Evolutionary conservation across 2,797 vertebrate species (phyloP).

Genomic region (Hypotaenidia philippensis): DNA sequence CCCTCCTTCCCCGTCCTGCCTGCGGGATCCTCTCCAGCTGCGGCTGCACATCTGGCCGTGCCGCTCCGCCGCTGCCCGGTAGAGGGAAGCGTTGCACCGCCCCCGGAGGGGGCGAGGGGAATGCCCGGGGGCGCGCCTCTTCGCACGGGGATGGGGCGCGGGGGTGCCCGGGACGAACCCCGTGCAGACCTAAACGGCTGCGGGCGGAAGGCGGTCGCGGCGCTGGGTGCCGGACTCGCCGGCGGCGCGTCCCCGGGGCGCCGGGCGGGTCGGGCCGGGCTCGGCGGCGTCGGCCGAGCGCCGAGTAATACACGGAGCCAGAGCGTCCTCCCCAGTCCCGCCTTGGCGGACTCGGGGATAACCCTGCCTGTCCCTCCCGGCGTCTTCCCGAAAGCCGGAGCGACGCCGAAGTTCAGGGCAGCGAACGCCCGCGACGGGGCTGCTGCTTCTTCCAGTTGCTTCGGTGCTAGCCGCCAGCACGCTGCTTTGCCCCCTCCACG

Average conservation of each 20-base stretch:
- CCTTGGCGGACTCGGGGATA: fast-evolving
- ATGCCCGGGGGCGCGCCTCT: neutral
- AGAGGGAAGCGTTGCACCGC: conserved; percentile 69
- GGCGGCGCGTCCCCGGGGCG: neutral
- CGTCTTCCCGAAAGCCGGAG: fast-evolving
- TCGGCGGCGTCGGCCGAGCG: neutral
- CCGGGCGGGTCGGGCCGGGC: neutral
- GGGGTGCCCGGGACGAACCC: neutral
- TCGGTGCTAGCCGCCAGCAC: neutral
- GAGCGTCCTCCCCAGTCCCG: fast-evolving
- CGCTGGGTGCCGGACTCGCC: neutral
- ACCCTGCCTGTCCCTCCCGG: no score
- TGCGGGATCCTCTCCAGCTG: neutral
- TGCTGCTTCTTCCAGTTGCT: neutral
- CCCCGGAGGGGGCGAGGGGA: neutral
- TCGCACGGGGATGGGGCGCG: fast-evolving
- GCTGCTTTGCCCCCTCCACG: neutral
- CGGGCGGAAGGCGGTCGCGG: no score
- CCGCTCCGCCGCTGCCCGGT: conserved; percentile 50
- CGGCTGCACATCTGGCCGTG: neutral
- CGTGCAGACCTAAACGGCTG: no score
- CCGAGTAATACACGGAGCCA: neutral
- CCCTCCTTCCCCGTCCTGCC: no score
- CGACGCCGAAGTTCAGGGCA: neutral
- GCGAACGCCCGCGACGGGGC: fast-evolving